Conservation (phyloP, 2,113 vertebrate species). For the Morone saxatilis region DNA sequence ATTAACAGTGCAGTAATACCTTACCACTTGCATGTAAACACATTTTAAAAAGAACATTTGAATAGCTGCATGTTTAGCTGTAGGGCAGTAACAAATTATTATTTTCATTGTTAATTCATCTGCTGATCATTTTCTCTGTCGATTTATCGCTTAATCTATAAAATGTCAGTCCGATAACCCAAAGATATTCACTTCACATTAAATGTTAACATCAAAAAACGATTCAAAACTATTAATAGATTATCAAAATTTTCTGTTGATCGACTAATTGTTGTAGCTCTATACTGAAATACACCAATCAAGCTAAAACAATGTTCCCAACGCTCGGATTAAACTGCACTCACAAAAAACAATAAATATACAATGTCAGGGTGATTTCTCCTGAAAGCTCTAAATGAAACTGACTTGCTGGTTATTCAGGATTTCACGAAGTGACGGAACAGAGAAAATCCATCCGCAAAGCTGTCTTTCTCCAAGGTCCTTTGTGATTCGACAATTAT, state of each 20-base stretch:
- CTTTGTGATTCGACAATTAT: conserved; percentile 32
- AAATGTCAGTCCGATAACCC: not conserved
- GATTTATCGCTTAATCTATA: not conserved
- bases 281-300: not conserved
- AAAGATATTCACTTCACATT: no score
- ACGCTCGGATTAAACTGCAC: not conserved
- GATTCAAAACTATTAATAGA: no score
- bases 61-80: not conserved
- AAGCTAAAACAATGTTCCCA: not conserved
- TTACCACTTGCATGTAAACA: not conserved
- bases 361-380: not conserved
- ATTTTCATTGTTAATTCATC: not conserved
- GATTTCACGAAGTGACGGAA: conserved; percentile 1
- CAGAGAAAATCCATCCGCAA: conserved; percentile 33
- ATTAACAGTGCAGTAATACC: not conserved
- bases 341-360: not conserved
- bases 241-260: no score
- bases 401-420: conserved; percentile 3
- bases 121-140: no score
- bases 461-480: conserved; percentile 9
- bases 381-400: not conserved
- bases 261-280: not conserved
- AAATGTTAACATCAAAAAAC: no score
- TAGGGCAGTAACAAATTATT: not conserved
- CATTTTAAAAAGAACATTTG: no score